Evolutionary conservation across 2,888 invertebrate genomes (phyloP).

Genomic region (Fragum sueziense): DNA sequence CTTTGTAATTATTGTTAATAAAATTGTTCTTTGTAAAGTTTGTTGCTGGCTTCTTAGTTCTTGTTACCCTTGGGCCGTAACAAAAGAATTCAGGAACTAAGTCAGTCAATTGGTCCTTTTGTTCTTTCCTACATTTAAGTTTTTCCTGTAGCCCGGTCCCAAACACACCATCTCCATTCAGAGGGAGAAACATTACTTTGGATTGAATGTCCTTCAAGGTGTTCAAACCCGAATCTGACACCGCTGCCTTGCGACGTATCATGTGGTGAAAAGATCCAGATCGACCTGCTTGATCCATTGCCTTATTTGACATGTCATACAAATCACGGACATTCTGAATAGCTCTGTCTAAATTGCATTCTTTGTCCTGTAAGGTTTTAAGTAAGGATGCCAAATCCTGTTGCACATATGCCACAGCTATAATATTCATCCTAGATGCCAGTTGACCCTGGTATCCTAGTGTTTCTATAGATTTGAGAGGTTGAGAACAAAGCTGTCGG

Average conservation of each 20-base stretch:
- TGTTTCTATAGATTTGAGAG: constrained; percentile 16
- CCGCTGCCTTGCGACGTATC: neutral
- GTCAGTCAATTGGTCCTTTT: constrained; percentile 16
- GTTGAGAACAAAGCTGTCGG: constrained; percentile 7
- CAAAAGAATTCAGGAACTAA: constrained; percentile 26
- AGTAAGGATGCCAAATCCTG: neutral
- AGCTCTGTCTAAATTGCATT: neutral
- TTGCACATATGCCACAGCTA: neutral
- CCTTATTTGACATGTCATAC: constrained; percentile 18
- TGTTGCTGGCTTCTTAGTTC: too few relatives aligned
- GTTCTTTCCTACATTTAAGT: constrained; percentile 9
- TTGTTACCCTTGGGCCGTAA: too few relatives aligned
- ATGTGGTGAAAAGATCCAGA: constrained; percentile 22
- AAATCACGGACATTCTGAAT: constrained; percentile 11
- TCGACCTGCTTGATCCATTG: constrained; percentile 9
- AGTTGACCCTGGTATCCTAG: constrained; percentile 11
- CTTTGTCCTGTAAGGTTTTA: neutral
- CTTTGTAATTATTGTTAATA: too few relatives aligned
- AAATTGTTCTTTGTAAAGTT: too few relatives aligned
- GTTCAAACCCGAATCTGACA: constrained; percentile 8
- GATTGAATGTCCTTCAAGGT: constrained; percentile 3
- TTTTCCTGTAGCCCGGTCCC: neutral
- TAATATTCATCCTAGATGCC: neutral
- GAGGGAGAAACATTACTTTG: neutral
- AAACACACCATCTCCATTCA: constrained; percentile 25